These are phyloP conservation scores for Coenobita brevimanus DNA, from an alignment of 1,140 invertebrate species.

Conservation along the genomic window DNA sequence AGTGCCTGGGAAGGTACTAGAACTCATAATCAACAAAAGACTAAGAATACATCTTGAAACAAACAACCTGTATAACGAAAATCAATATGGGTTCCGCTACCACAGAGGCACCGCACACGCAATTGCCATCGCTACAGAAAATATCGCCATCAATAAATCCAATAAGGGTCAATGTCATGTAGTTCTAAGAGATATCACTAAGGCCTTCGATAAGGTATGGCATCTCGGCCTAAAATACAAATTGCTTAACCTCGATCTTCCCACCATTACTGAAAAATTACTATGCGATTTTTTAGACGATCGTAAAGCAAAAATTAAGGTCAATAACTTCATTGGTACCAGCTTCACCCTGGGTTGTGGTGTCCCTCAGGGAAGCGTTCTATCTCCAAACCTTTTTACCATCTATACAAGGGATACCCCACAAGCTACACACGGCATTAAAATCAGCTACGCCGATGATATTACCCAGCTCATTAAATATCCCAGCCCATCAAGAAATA, in stretches of 20 bases:
- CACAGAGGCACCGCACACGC: neutral
- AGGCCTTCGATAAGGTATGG: neutral
- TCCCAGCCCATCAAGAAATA: neutral
- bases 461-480: neutral
- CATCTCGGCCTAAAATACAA: neutral
- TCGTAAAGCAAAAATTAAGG: too few relatives aligned
- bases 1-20: too few relatives aligned
- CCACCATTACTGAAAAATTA: too few relatives aligned
- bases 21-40: neutral
- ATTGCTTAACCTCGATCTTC: neutral
- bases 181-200: neutral
- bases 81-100: too few relatives aligned
- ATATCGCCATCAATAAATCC: neutral
- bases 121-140: neutral
- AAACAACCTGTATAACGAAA: neutral
- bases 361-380: too few relatives aligned
- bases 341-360: too few relatives aligned
- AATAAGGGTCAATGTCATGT: neutral
- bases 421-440: neutral
- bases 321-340: too few relatives aligned
- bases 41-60: neutral
- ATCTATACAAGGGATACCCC: neutral
- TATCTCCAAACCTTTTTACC: neutral
- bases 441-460: slow-evolving; percentile 2
- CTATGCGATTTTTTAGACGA: too few relatives aligned